Evolutionary conservation across 1,140 invertebrate genomes (phyloP), one percentile per base, ranked within the genome.

Genomic region (Bombus pyrosoma): DNA sequence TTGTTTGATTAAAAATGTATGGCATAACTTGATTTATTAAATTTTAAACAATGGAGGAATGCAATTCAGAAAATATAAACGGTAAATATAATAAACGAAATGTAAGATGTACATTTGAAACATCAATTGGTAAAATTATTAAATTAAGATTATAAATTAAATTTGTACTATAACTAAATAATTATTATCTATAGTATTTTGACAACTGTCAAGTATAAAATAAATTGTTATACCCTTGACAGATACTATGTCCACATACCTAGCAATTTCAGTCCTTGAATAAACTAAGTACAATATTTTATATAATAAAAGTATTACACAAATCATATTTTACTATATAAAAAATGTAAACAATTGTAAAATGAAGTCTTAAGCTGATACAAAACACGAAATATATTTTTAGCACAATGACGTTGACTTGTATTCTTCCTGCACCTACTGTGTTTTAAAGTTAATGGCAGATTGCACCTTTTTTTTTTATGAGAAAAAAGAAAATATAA

Each of bases 281-380:
- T 69, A 37, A 82, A 53, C 73, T 90, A 90, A 90, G 85, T 87
- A 87, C 89, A 90, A 69, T 83, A 88, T 39, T 81, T 84, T 57
- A 66, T 86, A 47, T 53, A 73, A n/a, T 76, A 28, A 66, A 66
- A 66, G n/a, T 34, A 66, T 43, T 79, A 47, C 77, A 66, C 59
- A 83, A 80, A 43, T 62, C 43, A 47, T 32, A 76, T 68, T 47
- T 53, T 57, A 6, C 86, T 18, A 81, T 41, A 57, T 64, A 77
- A 43, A 87, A 85, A 80, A 84, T 84, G 76, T 64, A 80, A 84
- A 59, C 41, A 34, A 43, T 34, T 6, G 37, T 18, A 69, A 68
- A 77, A 77, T 41, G 39, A 8, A 53, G 3, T 79, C n/a, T 47
- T 59, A 43, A 43, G 13, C 12, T 34, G 32, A 18, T 59, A 69